A percentile compares a stretch with the other conserved stretches of the same genome.
These are phyloP conservation scores for Zapus hudsonius DNA, from an alignment of 2,113 vertebrate genomes.

Conservation along the genomic window DNA sequence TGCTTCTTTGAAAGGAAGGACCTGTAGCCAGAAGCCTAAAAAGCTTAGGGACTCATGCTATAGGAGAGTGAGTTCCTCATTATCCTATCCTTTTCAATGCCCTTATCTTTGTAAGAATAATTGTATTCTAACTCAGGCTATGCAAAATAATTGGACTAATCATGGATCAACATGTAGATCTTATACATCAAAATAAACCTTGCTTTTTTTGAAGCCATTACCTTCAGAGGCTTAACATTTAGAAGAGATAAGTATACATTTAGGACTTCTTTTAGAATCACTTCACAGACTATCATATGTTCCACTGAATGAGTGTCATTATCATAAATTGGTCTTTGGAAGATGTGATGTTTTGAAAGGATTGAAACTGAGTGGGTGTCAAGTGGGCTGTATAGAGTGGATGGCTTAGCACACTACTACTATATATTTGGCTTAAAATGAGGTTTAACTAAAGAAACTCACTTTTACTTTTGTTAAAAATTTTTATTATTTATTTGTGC, in stretches of 20 bases:
- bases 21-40: slow-evolving; percentile 23
- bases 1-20: slow-evolving; percentile 59
- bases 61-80: slow-evolving; percentile 4
- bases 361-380: slow-evolving; percentile 38
- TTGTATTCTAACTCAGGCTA: slow-evolving; percentile 5
- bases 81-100: slow-evolving; percentile 12
- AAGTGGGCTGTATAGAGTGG: neutral
- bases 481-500: neutral
- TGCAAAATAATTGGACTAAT: slow-evolving; percentile 42
- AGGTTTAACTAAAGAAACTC: slow-evolving; percentile 41
- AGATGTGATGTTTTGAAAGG: slow-evolving; percentile 39
- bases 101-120: slow-evolving; percentile 46
- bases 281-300: slow-evolving; percentile 22
- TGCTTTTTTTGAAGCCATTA: slow-evolving; percentile 25
- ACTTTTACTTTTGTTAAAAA: slow-evolving; percentile 30
- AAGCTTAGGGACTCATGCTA: slow-evolving; percentile 29
- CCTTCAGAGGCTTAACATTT: slow-evolving; percentile 16
- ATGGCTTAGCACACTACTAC: slow-evolving; percentile 20
- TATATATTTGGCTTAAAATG: slow-evolving; percentile 39
- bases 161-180: neutral
- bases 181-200: slow-evolving; percentile 41
- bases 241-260: neutral
- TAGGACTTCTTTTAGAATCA: slow-evolving; percentile 39
- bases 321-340: slow-evolving; percentile 47
- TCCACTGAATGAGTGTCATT: slow-evolving; percentile 40